These are phyloP conservation scores for Glareola pratincola DNA, from an alignment of 2,113 vertebrate species.

Conservation along the genomic window DNA sequence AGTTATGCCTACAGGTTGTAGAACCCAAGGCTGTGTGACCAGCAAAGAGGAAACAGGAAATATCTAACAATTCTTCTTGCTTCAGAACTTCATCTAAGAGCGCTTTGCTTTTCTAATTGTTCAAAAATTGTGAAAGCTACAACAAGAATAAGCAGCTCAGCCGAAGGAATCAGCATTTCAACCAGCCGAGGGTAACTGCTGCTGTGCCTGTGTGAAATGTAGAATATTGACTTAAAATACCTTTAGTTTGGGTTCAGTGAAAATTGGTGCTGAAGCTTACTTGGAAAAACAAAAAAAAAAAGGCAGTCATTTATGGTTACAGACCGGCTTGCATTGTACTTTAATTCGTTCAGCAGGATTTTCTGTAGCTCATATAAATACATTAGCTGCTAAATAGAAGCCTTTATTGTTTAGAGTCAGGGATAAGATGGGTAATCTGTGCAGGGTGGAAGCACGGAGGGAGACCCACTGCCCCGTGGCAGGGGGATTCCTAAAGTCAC, in stretches of 20 bases:
- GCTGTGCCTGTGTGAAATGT: neutral
- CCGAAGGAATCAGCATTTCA: neutral
- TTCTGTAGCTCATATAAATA: neutral
- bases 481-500: neutral
- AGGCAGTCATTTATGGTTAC: neutral
- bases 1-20: neutral
- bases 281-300: neutral
- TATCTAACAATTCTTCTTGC: neutral
- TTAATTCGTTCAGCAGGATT: neutral
- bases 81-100: neutral
- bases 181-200: neutral
- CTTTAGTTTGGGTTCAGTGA: neutral
- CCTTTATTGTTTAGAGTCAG: neutral
- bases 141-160: neutral
- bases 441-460: rapidly evolving
- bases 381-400: neutral
- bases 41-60: neutral
- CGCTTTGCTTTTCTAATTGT: neutral
- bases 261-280: neutral
- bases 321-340: neutral
- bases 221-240: neutral
- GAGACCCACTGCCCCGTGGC: neutral
- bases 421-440: neutral
- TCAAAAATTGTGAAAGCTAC: neutral
- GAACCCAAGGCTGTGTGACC: neutral